Evolutionary conservation across 1,140 invertebrate genomes (phyloP).

Genomic region (Zaprionus lachaisei): DNA sequence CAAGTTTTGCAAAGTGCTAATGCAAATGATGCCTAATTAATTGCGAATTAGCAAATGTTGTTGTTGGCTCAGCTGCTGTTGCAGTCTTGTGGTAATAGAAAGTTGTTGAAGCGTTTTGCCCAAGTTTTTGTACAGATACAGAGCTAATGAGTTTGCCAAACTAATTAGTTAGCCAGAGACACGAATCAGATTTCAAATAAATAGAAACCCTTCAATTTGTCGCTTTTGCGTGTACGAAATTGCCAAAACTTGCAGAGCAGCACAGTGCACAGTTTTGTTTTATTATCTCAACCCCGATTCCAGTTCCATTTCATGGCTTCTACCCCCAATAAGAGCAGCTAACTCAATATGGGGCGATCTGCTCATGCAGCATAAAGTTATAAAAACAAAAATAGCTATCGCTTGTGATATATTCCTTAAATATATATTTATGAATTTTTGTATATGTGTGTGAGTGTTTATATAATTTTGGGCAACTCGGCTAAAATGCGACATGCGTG

Average conservation of each 20-base stretch:
- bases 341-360: conserved; percentile 43
- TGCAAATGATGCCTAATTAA: conserved; percentile 58
- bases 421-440: conserved; percentile 13
- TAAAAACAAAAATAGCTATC: conserved; percentile 56
- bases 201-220: conserved; percentile 9
- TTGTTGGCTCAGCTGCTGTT: conserved; percentile 4
- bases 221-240: too few species aligned
- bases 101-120: conserved; percentile 39
- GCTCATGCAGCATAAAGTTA: conserved; percentile 47
- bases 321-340: conserved; percentile 28
- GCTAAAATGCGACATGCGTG: conserved; percentile 52
- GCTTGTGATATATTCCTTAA: background rate
- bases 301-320: background rate
- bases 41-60: conserved; percentile 46
- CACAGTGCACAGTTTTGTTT: background rate
- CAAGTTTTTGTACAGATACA: conserved; percentile 72
- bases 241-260: background rate
- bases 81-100: conserved; percentile 27
- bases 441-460: conserved; percentile 16
- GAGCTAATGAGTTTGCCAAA: conserved; percentile 76
- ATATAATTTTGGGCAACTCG: conserved; percentile 58
- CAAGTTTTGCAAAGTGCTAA: conserved; percentile 44
- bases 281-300: background rate
- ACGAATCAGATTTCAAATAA: conserved; percentile 12
- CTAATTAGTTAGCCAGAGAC: conserved; percentile 38